Evolutionary conservation across 2,797 vertebrate species (phyloP), one percentile per base, ranked within the genome.

Genomic region (Catharus ustulatus): DNA sequence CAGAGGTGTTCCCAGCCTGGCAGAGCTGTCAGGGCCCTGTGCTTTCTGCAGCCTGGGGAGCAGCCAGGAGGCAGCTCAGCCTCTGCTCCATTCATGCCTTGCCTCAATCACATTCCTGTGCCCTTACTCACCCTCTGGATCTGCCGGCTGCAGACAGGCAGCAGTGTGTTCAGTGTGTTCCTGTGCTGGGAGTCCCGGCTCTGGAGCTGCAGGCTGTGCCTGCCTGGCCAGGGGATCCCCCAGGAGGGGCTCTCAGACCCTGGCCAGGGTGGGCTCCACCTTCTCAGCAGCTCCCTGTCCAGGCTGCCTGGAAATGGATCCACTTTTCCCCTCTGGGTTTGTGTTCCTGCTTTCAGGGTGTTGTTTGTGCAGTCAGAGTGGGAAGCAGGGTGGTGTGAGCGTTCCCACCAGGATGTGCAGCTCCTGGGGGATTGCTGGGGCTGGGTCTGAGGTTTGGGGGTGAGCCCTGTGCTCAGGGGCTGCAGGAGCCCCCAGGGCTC

Each of bases 51-150:
- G 22, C 59, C 36, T 27, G 61, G 89, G 58, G 34, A 23, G 6
- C 10, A 5, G 59, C 72, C 76, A 6, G 10, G 5, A 15, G 59
- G 49, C 51, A 51, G 69, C 18, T 13, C 6, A 0, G 49, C 30
- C 34, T 32, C 76, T 54, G 59, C 55, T 92, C 87, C 93, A 90
- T 92, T 93, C 92, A 89, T 84, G 73, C 75, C 84, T 55, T 36
- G 63, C 69, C 77, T 89, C 22, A 92, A 92, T 95, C 23, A 5
- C 91, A 88, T 94, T 94, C 95, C 94, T 89, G 38, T 2, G 34
- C 4, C 22, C 89, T 94, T 32, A 67, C 38, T 90, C 91, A 93
- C 14, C 0, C 3, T 11, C 19, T 42, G 95, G 80, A 30, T 19
- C 13, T 0, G 68, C 3, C 21, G 8, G 58, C 68, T 13, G 21